Percentiles rank a stretch among this genome's conserved stretches.
These are phyloP conservation scores for Sinodicranocentrus sp. DNA, from an alignment of 2,888 invertebrate species.

Conservation along the genomic window DNA sequence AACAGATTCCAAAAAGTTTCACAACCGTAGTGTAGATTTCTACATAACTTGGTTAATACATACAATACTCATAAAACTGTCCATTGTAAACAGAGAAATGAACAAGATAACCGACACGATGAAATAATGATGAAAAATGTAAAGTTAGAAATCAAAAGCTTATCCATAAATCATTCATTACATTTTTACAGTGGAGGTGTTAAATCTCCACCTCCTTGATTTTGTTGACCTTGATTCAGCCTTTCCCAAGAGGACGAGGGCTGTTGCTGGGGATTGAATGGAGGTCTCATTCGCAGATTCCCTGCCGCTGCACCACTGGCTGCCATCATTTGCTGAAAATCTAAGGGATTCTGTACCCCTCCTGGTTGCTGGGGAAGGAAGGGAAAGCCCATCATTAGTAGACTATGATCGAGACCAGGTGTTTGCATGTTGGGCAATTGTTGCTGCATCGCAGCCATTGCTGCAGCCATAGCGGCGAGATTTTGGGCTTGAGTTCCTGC, in stretches of 20 bases:
- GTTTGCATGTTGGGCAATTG: slow-evolving; percentile 47
- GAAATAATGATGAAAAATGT: too few species aligned
- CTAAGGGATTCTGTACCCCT: slow-evolving; percentile 52
- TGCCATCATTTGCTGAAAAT: slow-evolving; percentile 71
- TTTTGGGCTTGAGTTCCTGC: slow-evolving; percentile 22
- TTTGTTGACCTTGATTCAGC: slow-evolving; percentile 68
- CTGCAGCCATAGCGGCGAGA: slow-evolving; percentile 60
- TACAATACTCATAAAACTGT: too few species aligned
- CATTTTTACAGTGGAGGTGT: slow-evolving; percentile 69
- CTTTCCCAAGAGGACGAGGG: slow-evolving; percentile 72
- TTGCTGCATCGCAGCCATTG: slow-evolving; percentile 65
- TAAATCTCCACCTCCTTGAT: slow-evolving; percentile 69
- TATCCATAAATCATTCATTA: too few species aligned
- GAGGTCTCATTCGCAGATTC: slow-evolving; percentile 60
- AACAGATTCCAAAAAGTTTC: too few species aligned
- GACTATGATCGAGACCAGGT: slow-evolving; percentile 48
- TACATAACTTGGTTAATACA: too few species aligned
- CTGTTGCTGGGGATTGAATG: slow-evolving; percentile 40
- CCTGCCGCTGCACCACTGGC: slow-evolving; percentile 56
- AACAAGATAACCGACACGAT: too few species aligned
- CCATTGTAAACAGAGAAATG: too few species aligned
- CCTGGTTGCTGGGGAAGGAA: slow-evolving; percentile 53
- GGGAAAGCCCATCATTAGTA: slow-evolving; percentile 46
- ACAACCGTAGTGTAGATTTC: too few species aligned
- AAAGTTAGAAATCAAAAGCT: too few species aligned